Conservation (phyloP, 2,113 vertebrate genomes). For the Gadus chalcogrammus region DNA sequence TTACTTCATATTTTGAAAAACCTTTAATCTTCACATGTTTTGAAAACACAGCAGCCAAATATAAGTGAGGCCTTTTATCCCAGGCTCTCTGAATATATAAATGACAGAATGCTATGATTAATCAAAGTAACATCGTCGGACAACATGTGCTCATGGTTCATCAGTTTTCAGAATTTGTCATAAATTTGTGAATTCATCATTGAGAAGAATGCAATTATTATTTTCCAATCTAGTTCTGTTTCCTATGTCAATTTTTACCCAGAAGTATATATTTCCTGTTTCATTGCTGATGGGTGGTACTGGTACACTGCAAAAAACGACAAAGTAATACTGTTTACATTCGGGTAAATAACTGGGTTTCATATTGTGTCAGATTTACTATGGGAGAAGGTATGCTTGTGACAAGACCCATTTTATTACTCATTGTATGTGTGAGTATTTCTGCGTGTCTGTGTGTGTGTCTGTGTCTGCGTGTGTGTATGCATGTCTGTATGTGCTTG, state of each 20-base stretch:
- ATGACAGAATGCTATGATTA: slow-evolving; percentile 16
- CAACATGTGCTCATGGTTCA: slow-evolving; percentile 18
- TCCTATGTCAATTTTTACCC: neutral
- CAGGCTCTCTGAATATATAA: neutral
- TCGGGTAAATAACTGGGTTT: neutral
- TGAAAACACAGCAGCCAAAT: no score
- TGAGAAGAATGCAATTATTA: neutral
- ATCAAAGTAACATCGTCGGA: neutral
- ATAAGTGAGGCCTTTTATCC: no score
- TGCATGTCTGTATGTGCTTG: neutral
- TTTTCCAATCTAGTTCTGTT: neutral
- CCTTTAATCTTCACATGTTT: no score
- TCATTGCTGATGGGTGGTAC: neutral
- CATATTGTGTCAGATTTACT: slow-evolving; percentile 2
- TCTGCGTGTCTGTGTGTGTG: neutral
- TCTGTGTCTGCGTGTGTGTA: neutral
- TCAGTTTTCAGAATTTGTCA: neutral
- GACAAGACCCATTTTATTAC: slow-evolving; percentile 1
- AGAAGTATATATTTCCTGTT: neutral
- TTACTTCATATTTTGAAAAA: no score
- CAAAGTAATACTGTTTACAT: neutral
- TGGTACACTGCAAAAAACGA: slow-evolving; percentile 8
- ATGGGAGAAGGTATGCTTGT: neutral
- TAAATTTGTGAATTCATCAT: neutral
- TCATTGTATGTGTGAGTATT: neutral